These are phyloP conservation scores for Mesitornis unicolor DNA, from an alignment of 2,113 vertebrate species.

Conservation along the genomic window DNA sequence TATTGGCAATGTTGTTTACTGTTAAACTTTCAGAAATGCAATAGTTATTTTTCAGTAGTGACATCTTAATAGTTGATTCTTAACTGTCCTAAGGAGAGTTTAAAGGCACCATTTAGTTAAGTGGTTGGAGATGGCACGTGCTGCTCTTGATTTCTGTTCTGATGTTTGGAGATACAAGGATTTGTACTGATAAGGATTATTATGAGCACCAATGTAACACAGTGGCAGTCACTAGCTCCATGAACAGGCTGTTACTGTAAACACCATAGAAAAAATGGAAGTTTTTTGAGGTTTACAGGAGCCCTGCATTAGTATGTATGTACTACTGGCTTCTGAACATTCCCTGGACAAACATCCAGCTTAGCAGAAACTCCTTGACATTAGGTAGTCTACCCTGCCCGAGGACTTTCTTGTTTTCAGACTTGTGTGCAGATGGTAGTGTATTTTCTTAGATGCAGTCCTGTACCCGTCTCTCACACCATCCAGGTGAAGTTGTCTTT, in stretches of 20 bases:
- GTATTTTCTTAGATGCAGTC: not conserved
- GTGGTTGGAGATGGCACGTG: not conserved
- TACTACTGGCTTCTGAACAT: not conserved
- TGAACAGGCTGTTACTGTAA: not conserved
- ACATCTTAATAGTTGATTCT: constrained; percentile 44
- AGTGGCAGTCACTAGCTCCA: constrained; percentile 10
- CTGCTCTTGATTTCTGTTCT: constrained; percentile 3
- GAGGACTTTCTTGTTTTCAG: not conserved
- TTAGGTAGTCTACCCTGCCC: not conserved
- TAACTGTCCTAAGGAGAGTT: constrained; percentile 29
- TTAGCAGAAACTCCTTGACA: not conserved
- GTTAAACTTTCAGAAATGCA: constrained; percentile 57
- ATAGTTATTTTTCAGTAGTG: constrained; percentile 64
- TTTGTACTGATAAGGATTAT: not conserved
- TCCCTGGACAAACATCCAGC: not conserved
- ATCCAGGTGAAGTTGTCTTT: not conserved
- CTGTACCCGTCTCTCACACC: not conserved
- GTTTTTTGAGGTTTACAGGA: not conserved
- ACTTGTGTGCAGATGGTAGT: not conserved
- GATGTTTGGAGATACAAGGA: not conserved
- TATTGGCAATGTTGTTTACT: constrained; percentile 67
- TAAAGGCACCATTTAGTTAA: constrained; percentile 19
- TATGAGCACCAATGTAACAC: not conserved
- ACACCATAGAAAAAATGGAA: not conserved
- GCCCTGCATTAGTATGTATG: not conserved